A percentile compares a stretch with the other conserved stretches of the same genome.
phyloP scores from a whole-genome alignment of 2,113 vertebrate species.

The Gasterosteus nipponicus region DNA sequence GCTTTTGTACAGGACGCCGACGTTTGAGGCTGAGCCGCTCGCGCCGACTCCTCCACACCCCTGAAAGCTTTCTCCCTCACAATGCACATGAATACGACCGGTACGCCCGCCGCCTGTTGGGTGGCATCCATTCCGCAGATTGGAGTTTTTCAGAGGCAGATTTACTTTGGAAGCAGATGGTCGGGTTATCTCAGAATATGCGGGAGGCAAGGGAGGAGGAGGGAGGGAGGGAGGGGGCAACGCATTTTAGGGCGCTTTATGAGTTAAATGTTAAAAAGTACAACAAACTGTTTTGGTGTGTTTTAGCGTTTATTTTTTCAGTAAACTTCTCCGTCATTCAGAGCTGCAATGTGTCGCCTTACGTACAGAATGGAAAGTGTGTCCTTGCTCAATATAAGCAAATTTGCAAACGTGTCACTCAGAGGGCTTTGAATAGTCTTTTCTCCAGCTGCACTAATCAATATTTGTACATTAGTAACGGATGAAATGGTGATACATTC shows the following conservation, averaged over 20 bases:
- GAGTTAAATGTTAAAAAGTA: conserved; percentile 26
- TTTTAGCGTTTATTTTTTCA: neutral
- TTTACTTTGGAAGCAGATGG: conserved; percentile 44
- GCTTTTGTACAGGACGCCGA: conserved; percentile 35
- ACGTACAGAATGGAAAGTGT: neutral
- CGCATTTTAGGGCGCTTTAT: neutral
- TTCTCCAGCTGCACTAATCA: neutral
- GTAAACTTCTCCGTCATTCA: neutral
- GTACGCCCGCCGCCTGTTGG: conserved; percentile 17
- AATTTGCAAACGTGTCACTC: neutral
- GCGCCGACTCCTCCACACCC: conserved; percentile 52
- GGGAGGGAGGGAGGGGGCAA: neutral
- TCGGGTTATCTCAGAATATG: conserved; percentile 23
- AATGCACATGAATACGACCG: conserved; percentile 51
- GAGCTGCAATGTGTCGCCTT: neutral
- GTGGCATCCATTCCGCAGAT: conserved; percentile 57
- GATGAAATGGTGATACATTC: neutral
- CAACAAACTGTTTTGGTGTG: neutral
- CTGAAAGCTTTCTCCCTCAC: conserved; percentile 34
- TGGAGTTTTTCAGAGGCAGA: conserved; percentile 57
- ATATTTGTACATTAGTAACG: neutral
- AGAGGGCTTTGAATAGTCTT: neutral
- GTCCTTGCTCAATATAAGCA: neutral
- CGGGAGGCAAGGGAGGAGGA: neutral
- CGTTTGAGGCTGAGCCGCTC: conserved; percentile 44